Conservation (phyloP, 2,113 vertebrate species). For the Trichomycterus rosablanca region DNA sequence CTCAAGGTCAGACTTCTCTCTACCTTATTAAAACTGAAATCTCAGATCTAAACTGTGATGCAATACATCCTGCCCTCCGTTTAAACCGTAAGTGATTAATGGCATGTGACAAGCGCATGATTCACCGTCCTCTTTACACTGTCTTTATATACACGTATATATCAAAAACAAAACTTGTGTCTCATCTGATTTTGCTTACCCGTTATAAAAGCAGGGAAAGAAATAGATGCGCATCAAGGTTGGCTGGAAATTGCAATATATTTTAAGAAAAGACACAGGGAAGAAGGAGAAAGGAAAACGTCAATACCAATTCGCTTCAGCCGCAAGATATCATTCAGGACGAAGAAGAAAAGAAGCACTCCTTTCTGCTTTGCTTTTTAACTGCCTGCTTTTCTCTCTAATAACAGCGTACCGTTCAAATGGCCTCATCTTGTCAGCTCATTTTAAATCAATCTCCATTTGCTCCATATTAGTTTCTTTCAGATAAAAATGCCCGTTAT, state of each 20-base stretch:
- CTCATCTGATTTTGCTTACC: no score
- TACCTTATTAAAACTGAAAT: no score
- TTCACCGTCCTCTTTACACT: background rate
- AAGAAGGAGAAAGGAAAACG: slow-evolving; percentile 17
- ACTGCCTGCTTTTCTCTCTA: slow-evolving; percentile 29
- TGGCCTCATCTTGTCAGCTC: slow-evolving; percentile 31
- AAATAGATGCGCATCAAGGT: background rate
- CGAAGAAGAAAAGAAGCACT: slow-evolving; percentile 9
- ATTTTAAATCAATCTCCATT: slow-evolving; percentile 42
- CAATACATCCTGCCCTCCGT: no score
- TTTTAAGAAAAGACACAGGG: background rate
- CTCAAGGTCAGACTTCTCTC: no score
- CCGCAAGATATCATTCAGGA: slow-evolving; percentile 11
- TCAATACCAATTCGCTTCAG: slow-evolving; percentile 33
- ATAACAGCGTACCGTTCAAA: slow-evolving; percentile 40
- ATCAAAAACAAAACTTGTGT: background rate
- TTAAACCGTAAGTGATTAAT: background rate
- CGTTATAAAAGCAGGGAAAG: background rate
- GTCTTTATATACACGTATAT: no score
- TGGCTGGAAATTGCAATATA: slow-evolving; percentile 17
- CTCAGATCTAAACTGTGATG: no score
- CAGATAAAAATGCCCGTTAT: slow-evolving; percentile 27
- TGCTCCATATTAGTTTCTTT: slow-evolving; percentile 20
- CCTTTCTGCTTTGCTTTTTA: slow-evolving; percentile 14
- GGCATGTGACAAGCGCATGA: background rate